Base-by-base conservation (phyloP, 2,797 vertebrate genomes). In the Pelochelys cantorii region DNA sequence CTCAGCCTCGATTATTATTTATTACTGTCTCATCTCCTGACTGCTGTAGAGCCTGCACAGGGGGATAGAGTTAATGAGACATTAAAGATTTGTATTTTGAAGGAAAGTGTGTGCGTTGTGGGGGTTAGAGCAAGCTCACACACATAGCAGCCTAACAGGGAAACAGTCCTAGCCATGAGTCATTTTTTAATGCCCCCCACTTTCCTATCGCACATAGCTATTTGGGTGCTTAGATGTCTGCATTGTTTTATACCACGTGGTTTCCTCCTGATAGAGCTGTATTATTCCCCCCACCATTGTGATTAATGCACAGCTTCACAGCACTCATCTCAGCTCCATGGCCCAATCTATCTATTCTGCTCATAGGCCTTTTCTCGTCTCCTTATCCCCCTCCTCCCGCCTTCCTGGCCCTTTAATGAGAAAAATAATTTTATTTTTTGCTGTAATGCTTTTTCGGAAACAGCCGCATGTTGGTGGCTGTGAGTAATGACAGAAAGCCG, bases 291-390 rank as follows among this genome's bases (percentile, higher is more conserved):
- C 20, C 20, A 89, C 10, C 0, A 0, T 18, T 0, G 1, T 90
- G 86, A 93, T 95, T 86, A 89, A 93, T 93, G 92, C 48, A 11
- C 0, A 1, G 84, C 90, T 83, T 84, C 96, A 48, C 92, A 0
- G 0, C 31, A 1, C 91, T 84, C 93, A 65, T 78, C 89, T 83
- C 94, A 12, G 91, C 0, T 0, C 79, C 88, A 54, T 85, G 53
- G 93, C 48, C 62, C 84, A 71, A 95, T 92, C 92, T 89, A 81
- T 94, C 94, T 94, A 90, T 3, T 60, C 85, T 20, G 85, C 56
- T 83, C 37, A 0, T 55, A 0, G 0, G 86, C 68, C 60, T 1
- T 0, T 9, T 29, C 65, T 62, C 86, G 55, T 27, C 5, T 7
- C 78, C 55, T 84, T 5, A 2, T 25, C 37, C 60, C 37, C 84